These are phyloP conservation scores for Cynaeus angustus DNA, from an alignment of 2,888 invertebrate genomes.

Conservation along the genomic window DNA sequence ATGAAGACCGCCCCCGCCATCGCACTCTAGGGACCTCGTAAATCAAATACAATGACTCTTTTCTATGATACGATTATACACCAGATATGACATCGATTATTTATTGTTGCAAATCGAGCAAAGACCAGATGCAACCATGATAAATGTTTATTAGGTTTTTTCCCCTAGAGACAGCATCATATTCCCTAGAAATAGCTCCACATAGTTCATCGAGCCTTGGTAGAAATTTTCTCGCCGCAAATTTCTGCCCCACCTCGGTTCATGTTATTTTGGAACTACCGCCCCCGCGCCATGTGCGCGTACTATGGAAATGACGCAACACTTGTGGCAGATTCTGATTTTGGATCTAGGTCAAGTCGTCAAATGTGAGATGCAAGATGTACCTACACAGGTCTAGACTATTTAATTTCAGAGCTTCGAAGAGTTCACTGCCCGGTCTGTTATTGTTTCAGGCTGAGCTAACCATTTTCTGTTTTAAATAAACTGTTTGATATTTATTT, in stretches of 20 bases:
- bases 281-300: conserved; percentile 37
- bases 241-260: conserved; percentile 5
- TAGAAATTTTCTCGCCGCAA: background rate
- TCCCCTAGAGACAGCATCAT: background rate
- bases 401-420: conserved; percentile 47
- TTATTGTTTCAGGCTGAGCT: conserved; percentile 57
- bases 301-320: conserved; percentile 48
- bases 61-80: conserved; percentile 48
- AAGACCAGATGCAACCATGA: conserved; percentile 48
- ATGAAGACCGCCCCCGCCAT: conserved; percentile 47
- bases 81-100: conserved; percentile 48
- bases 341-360: conserved; percentile 52
- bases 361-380: conserved; percentile 48
- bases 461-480: conserved; percentile 42
- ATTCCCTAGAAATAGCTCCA: background rate
- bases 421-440: conserved; percentile 61
- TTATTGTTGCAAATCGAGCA: conserved; percentile 49
- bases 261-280: conserved; percentile 20
- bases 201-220: background rate
- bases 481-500: conserved; percentile 40
- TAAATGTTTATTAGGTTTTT: conserved; percentile 37
- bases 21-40: conserved; percentile 46
- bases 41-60: conserved; percentile 50
- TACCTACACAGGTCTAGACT: conserved; percentile 48
- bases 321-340: conserved; percentile 46